Conservation (phyloP, 2,888 invertebrate genomes). For the Leptopilina drosophilae region DNA sequence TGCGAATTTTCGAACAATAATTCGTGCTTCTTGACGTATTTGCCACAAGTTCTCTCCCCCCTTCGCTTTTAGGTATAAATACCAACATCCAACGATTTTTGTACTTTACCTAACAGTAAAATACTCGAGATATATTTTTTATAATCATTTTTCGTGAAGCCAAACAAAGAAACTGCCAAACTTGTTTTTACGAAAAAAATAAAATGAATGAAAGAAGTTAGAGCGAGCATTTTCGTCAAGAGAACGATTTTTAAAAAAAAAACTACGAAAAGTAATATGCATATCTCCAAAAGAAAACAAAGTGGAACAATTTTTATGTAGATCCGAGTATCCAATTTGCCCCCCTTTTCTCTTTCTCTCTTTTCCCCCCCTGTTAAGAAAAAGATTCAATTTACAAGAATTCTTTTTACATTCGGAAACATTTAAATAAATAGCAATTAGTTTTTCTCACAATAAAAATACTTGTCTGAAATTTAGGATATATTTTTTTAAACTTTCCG, state of each 20-base stretch:
- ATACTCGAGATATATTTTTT: constrained; percentile 30
- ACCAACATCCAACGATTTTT: constrained; percentile 15
- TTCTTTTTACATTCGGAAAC: constrained; percentile 32
- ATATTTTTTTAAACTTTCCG: constrained; percentile 28
- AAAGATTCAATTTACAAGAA: constrained; percentile 37
- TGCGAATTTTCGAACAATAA: constrained; percentile 8
- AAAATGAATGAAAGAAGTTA: not conserved
- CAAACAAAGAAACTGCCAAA: constrained; percentile 19
- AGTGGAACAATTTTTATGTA: constrained; percentile 67
- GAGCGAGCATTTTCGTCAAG: not conserved
- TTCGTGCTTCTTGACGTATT: constrained; percentile 15
- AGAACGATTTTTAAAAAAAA: constrained; percentile 10
- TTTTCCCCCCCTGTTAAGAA: constrained; percentile 58
- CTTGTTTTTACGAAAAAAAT: constrained; percentile 14
- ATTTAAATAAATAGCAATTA: constrained; percentile 8
- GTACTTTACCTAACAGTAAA: constrained; percentile 34
- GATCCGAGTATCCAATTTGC: constrained; percentile 60
- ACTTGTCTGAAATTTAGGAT: constrained; percentile 41
- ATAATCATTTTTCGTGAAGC: constrained; percentile 20
- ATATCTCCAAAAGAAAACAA: constrained; percentile 66
- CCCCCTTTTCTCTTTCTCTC: constrained; percentile 56
- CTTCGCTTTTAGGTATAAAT: constrained; percentile 12
- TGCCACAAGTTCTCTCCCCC: constrained; percentile 11
- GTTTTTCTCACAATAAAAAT: constrained; percentile 36
- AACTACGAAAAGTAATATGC: constrained; percentile 57